A percentile compares a stretch with the other conserved stretches of the same genome.
Evolutionary conservation across 2,888 invertebrate genomes (phyloP).

Genomic region (Tipula confusa): DNA sequence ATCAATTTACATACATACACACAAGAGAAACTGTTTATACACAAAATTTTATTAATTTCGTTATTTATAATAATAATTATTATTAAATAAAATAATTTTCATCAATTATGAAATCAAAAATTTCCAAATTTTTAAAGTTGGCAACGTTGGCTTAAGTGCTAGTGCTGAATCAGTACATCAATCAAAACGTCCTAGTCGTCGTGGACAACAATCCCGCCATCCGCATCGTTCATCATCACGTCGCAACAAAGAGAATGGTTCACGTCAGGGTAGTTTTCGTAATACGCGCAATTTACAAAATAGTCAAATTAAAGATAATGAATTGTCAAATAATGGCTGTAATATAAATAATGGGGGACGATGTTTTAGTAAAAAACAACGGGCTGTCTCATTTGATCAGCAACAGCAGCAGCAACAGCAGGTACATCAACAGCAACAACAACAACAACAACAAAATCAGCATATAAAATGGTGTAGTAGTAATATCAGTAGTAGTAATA

Average conservation of each 20-base stretch:
- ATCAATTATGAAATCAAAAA: conserved; percentile 26
- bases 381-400: conserved; percentile 38
- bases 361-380: conserved; percentile 33
- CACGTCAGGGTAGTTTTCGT: conserved; percentile 35
- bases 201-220: conserved; percentile 53
- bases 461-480: conserved; percentile 26
- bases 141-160: conserved; percentile 57
- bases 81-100: neutral
- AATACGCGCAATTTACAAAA: neutral
- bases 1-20: neutral
- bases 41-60: neutral
- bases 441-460: conserved; percentile 28
- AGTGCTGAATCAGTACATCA: conserved; percentile 62
- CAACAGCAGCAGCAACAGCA: conserved; percentile 8
- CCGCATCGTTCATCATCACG: conserved; percentile 54
- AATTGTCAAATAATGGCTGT: neutral
- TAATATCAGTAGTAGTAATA: neutral
- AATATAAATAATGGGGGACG: conserved; percentile 20
- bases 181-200: conserved; percentile 55
- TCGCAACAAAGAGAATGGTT: conserved; percentile 56
- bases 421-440: neutral
- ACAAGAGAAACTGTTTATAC: neutral
- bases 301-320: neutral
- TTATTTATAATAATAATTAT: too few relatives aligned
- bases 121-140: conserved; percentile 45